Base-by-base conservation (phyloP, 92 coral and sea anemone species). In the Umimayanthus kanabou region DNA sequence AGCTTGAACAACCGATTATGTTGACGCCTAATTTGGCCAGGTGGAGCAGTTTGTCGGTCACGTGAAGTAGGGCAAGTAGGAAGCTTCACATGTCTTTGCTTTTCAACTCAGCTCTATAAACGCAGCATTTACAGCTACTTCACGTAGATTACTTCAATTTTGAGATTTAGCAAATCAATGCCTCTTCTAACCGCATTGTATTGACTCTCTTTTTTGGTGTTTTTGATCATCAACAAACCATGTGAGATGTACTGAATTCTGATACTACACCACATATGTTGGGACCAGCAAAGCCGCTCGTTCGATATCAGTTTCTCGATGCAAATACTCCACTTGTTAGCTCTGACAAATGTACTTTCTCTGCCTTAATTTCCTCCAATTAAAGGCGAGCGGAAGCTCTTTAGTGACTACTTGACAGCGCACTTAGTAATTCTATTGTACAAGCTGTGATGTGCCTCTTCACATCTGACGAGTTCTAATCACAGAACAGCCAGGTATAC, bases 361-460 rank as follows among this genome's bases (percentile, higher is more conserved):
- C 39, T 23, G 66, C 26, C 65, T 10, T 78, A 49, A 45, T 47
- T 23, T n/a, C 61, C 30, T 78, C 82, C 79, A 75, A 75, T 78
- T 28, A 78, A 16, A 50, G n/a, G 22, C 22, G 30, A 23, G 82
- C 39, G 29, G 61, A 78, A 78, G 47, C 26, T 49, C 39, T 49
- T 49, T 26, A 47, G 82, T 78, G 49, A 58, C 42, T 53, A 78
- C n/a, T 49, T 49, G 81, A 78, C 82, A 50, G 18, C 42, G 49
- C 13, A 40, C 80, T 77, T 77, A 45, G 33, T 43, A 76, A 42
- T 25, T 77, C 37, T 4, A 11, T 78, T 78, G 82, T 78, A 78
- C 82, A 10, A 53, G 22, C 14, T 43, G 82, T 26, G 65, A 78
- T 9, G 4, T 78, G 82, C 65, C 82, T 78, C 82, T 50, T 78